Base-by-base conservation (phyloP, 2,888 invertebrate genomes). In the Drosophila paramelanica region DNA sequence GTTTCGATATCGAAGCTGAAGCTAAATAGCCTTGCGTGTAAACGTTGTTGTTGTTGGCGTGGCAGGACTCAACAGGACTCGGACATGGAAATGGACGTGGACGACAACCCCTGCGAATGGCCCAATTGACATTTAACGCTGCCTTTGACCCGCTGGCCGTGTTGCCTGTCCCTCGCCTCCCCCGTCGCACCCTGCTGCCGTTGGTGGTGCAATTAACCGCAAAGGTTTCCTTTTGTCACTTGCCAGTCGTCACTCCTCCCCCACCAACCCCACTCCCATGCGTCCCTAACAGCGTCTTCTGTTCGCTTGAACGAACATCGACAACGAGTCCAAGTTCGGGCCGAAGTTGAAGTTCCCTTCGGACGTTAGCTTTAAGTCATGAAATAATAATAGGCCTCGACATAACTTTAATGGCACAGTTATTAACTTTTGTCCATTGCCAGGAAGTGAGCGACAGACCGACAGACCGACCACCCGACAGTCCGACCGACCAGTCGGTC, bases 211-310 rank as follows among this genome's bases (percentile, higher is more conserved):
- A 83, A 83, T 83, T 83, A 83, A 88, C 83, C 83, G 69, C 83
- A 83, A 83, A 83, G 88, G 83, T 82, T 83, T 83, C 86, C 83
- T 78, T 78, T 88, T 88, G 77, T 88, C 79, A 74, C 77, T 85
- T 61, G 39, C 50, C 62, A 39, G 8, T 31, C 58, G 45, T 43
- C 43, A 13, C 25, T 13, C 17, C 47, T 55, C 14, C 42, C 0
- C 31, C 39, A 17, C 60, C 6, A 42, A 52, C 62, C 33, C 8
- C 59, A 1, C 7, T 14, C 36, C 0, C 4, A 17, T 17, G 17
- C 8, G 10, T 10, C 33, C 23, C 33, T 23, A 27, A 7, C 61
- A 41, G 23, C 59, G 38, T 65, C 64, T 77, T 72, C 62, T 47
- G 42, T 23, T 39, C 62, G 62, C 67, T 60, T 73, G 71, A 68